Conservation (phyloP, 2,797 vertebrate genomes). For the Hozukius guyotensis region DNA sequence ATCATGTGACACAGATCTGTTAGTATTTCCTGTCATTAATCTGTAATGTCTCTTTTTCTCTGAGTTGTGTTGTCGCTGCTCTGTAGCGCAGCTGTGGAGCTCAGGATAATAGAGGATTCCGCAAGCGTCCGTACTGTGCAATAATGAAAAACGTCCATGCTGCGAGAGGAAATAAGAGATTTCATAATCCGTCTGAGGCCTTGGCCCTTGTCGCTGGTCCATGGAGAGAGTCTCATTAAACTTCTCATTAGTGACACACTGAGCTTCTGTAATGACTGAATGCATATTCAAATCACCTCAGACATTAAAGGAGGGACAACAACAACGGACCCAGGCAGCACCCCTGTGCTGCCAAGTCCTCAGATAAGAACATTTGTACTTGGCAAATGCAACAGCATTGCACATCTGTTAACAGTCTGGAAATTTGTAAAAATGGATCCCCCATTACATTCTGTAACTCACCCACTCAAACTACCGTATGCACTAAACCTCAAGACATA, state of each 20-base stretch:
- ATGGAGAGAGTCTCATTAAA: conserved; percentile 78
- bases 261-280: conserved; percentile 78
- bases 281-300: conserved; percentile 77
- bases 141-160: conserved; percentile 74
- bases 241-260: conserved; percentile 84
- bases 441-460: background rate
- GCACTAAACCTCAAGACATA: background rate
- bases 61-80: conserved; percentile 29
- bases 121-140: conserved; percentile 47
- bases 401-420: conserved; percentile 42
- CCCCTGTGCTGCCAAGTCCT: conserved; percentile 44
- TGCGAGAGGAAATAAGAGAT: conserved; percentile 78
- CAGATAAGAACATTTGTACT: conserved; percentile 56
- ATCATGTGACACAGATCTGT: conserved; percentile 25
- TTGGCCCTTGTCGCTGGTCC: conserved; percentile 66
- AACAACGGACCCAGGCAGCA: conserved; percentile 40
- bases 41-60: conserved; percentile 46
- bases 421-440: background rate
- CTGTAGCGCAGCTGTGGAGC: conserved; percentile 51
- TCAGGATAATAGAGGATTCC: conserved; percentile 64
- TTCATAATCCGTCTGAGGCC: conserved; percentile 77
- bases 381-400: conserved; percentile 41
- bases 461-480: background rate
- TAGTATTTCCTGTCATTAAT: conserved; percentile 42
- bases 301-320: conserved; percentile 63